Evolutionary conservation across 1,140 invertebrate genomes (phyloP), one percentile per base, ranked within the genome.

Genomic region (Macrocentrus cingulum): DNA sequence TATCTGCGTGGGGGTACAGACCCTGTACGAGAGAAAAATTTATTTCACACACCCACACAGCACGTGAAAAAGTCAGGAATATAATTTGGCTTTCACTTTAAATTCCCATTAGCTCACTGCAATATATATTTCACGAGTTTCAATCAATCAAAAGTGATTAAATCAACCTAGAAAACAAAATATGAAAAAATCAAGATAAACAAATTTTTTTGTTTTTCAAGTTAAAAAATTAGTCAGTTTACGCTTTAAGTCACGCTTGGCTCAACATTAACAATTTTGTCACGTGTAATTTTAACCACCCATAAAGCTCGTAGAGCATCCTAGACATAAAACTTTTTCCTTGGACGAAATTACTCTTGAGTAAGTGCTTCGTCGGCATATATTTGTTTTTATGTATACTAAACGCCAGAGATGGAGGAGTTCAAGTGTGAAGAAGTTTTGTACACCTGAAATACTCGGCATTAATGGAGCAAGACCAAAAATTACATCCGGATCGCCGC

Each of bases 371-470:
- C 11, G 45, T 18, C 22, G 25, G 46, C 25, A 18, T 49, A 49
- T 49, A 49, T 49, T 49, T 49, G 25, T 48, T 48, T 48, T 48
- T 48, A 48, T 48, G 22, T 48, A 48, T 48, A 48, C 45, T 48
- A 48, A 48, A 48, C 11, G 45, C 36, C 36, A 39, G 13, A 13
- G 13, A 29, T 29, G 11, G 4, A 3, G 15, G 36, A 39, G 13
- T 39, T 39, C 4, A 3, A 39, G 36, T 39, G 36, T 15, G 36
- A 39, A 13, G 36, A 15, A 39, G 36, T 39, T 15, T 15, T 15
- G 4, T 13, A 11, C 36, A 13, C 36, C 36, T 13, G 15, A 39
- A 39, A 39, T 39, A n/a, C 8, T 39, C 7, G 3, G 15, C n/a
- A n/a, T n/a, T n/a, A n/a, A n/a, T n/a, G 13, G 36, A 39, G 13